Conservation (phyloP, 2,888 invertebrate genomes). For the Laspeyria flexula region DNA sequence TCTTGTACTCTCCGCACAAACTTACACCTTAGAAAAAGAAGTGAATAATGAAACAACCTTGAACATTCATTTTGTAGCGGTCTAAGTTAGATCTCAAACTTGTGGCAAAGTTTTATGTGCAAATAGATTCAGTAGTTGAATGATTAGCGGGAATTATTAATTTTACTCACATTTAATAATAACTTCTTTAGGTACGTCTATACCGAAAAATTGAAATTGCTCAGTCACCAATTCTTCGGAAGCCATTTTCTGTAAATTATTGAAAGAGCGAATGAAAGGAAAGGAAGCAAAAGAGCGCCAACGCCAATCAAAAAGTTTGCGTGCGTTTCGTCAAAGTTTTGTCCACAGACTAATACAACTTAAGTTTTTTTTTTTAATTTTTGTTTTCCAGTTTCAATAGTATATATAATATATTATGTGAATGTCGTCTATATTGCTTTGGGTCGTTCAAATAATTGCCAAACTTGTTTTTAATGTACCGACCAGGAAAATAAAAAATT, state of each 20-base stretch:
- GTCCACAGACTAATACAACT: slow-evolving; percentile 29
- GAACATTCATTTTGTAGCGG: slow-evolving; percentile 71
- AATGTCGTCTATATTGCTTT: too few species aligned
- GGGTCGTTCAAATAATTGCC: too few species aligned
- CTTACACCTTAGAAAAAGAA: slow-evolving; percentile 84
- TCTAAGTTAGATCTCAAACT: slow-evolving; percentile 30
- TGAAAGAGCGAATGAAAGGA: slow-evolving; percentile 56
- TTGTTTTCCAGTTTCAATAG: not conserved
- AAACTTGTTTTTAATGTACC: too few species aligned
- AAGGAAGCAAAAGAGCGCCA: slow-evolving; percentile 56
- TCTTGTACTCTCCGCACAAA: slow-evolving; percentile 87
- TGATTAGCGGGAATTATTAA: slow-evolving; percentile 14
- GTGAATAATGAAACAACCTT: slow-evolving; percentile 76
- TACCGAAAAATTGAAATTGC: slow-evolving; percentile 88
- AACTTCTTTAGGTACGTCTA: slow-evolving; percentile 83
- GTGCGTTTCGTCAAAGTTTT: slow-evolving; percentile 26
- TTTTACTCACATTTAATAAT: slow-evolving; percentile 85
- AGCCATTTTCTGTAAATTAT: slow-evolving; percentile 83
- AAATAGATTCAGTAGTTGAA: slow-evolving; percentile 23
- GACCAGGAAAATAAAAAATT: too few species aligned
- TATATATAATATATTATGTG: too few species aligned
- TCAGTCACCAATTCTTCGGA: slow-evolving; percentile 85
- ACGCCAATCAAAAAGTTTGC: slow-evolving; percentile 45
- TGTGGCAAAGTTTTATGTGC: slow-evolving; percentile 24
- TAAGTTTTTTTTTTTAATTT: not conserved